Base-by-base conservation (phyloP, 2,113 vertebrate species). In the Oncorhynchus keta region DNA sequence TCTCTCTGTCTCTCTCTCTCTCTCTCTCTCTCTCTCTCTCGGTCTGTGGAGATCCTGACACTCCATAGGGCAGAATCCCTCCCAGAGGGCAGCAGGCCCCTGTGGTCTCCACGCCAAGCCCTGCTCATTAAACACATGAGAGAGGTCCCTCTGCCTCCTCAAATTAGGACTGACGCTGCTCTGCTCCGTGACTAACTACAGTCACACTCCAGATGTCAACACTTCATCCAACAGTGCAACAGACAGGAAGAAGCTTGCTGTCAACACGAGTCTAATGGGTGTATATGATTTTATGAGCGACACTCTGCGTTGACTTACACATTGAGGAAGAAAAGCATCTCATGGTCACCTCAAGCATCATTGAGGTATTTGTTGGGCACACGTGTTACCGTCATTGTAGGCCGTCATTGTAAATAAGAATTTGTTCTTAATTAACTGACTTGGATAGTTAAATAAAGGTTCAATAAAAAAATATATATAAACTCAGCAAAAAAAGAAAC, bases 51-150 rank as follows among this genome's bases (percentile, higher is more conserved):
- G 59, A 62, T 62, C 7, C 6, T 24, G n/a, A 24, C 2, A 62
- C 59, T 62, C 20, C 20, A 24, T n/a, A 0, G 18, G 67, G 30
- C 67, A 39, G 16, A 68, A 35, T 20, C 30, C 26, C 65, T 67
- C 65, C 28, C 11, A 16, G 24, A 32, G 65, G 65, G 65, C 26
- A 67, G 26, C 5, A 30, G 55, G 24, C 32, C 11, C 35, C 45
- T 24, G 35, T 39, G 22, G 68, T 18, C 11, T 20, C 68, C 68
- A 48, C 11, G 11, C 68, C 68, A 49, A 24, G 26, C 39, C 11
- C n/a, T 48, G 68, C 68, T 70, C 68, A 49, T 70, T 70, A 48
- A 35, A 67, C 65, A 67, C 65, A 67, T 22, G 35, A n/a, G n/a
- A 51, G n/a, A 70, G 22, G 22, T 70, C 68, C 45, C 68, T n/a